Evolutionary conservation across 2,888 invertebrate species (phyloP).

Genomic region (Saturnia pavonia): DNA sequence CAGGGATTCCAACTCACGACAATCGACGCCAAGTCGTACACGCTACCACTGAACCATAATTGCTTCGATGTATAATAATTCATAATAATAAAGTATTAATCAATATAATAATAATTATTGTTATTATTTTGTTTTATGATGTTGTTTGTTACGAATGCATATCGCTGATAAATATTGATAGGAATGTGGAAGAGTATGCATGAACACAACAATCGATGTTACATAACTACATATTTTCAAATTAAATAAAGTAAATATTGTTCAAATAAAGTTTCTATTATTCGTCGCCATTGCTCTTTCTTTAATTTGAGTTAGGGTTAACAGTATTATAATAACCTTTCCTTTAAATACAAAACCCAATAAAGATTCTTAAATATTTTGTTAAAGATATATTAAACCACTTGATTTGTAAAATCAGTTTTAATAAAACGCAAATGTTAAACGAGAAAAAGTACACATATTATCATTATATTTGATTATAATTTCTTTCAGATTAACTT

Average conservation of each 20-base stretch:
- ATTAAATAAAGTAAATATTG: neutral
- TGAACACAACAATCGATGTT: slow-evolving; percentile 27
- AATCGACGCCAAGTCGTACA: too few species aligned
- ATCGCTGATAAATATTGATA: slow-evolving; percentile 61
- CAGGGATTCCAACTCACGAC: too few species aligned
- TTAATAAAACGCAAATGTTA: neutral
- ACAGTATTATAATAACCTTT: neutral
- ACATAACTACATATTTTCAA: slow-evolving; percentile 61
- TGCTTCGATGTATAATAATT: too few species aligned
- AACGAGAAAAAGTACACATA: neutral
- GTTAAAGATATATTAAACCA: neutral
- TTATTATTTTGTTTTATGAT: slow-evolving; percentile 39
- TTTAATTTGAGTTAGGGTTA: neutral
- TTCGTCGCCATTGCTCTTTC: neutral
- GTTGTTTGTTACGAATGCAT: slow-evolving; percentile 58
- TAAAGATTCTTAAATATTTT: neutral
- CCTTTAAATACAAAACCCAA: neutral
- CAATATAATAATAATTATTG: slow-evolving; percentile 22
- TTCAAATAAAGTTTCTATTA: too few species aligned
- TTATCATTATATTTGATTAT: neutral
- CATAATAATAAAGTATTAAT: neutral
- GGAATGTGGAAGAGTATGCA: slow-evolving; percentile 68
- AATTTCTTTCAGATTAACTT: neutral
- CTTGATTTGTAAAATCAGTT: neutral
- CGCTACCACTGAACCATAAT: too few species aligned